These are phyloP conservation scores for Odontomachus brunneus DNA, from an alignment of 1,140 invertebrate genomes.

Conservation along the genomic window DNA sequence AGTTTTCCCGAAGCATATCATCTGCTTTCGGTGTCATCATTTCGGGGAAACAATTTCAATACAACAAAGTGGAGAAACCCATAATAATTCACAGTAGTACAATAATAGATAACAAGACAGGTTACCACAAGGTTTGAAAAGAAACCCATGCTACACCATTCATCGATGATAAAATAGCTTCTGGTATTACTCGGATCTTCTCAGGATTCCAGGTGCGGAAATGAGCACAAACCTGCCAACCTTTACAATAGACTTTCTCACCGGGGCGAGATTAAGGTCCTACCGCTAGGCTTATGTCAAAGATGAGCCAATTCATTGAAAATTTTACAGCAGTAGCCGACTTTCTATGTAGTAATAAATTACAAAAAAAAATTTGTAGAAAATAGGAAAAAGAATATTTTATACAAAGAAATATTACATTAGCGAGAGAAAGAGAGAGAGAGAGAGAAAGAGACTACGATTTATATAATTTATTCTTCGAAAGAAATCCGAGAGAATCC, in stretches of 20 bases:
- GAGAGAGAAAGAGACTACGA: too few relatives aligned
- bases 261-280: conserved; percentile 78
- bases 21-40: too few relatives aligned
- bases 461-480: too few relatives aligned
- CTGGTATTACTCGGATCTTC: conserved; percentile 52
- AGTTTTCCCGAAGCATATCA: too few relatives aligned
- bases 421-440: too few relatives aligned
- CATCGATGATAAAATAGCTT: conserved; percentile 63
- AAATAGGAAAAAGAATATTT: background rate
- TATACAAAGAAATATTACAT: too few relatives aligned
- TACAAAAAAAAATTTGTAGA: conserved; percentile 2
- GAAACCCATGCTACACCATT: conserved; percentile 41
- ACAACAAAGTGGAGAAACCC: conserved; percentile 42
- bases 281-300: conserved; percentile 74
- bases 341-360: background rate
- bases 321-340: too few relatives aligned
- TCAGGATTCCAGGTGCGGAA: conserved; percentile 69
- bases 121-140: conserved; percentile 39
- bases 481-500: too few relatives aligned
- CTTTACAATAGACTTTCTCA: conserved; percentile 68
- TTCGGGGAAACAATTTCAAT: background rate
- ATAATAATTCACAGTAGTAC: conserved; percentile 55
- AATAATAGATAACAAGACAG: conserved; percentile 60
- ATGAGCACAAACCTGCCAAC: conserved; percentile 73
- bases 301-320: conserved; percentile 78